Evolutionary conservation across 1,140 invertebrate species (phyloP), one percentile per base, ranked within the genome.

Genomic region (Amyelois transitella): DNA sequence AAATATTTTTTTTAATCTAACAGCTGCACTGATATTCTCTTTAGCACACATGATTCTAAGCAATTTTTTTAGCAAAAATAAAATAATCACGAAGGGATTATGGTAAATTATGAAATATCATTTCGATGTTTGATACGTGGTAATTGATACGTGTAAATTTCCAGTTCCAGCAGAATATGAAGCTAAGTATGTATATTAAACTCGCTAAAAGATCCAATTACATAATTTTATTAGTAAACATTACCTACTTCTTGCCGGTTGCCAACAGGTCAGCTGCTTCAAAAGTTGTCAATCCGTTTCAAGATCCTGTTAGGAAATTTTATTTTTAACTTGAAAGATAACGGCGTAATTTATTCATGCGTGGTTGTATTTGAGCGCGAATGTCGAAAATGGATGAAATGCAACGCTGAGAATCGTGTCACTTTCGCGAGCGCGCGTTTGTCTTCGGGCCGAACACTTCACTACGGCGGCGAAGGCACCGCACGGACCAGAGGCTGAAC

Each of bases 141-240:
- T n/a, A n/a, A n/a, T n/a, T n/a, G n/a, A n/a, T n/a, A n/a, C n/a
- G n/a, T n/a, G n/a, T n/a, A n/a, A n/a, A n/a, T n/a, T n/a, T n/a
- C n/a, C n/a, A n/a, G n/a, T n/a, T n/a, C n/a, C n/a, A n/a, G n/a
- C n/a, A 38, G 17, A 38, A 38, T 38, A 38, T 38, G 32, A 38
- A 14, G 32, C 32, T 14, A 38, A 38, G 17, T 2, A 38, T 14
- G 32, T 6, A 38, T 14, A 14, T 24, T 14, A 8, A 38, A 38
- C n/a, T 14, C 32, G n/a, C 38, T 6, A n/a, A 22, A 38, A 38
- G 32, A 14, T 4, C n/a, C 47, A 25, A 18, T 48, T 49, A 55
- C 53, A 48, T 48, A 48, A 48, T 32, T 55, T 48, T 49, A 49
- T 55, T 55, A 48, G 53, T 48, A 38, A 55, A 55, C 32, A 38